A percentile compares a stretch with the other conserved stretches of the same genome.
phyloP scores from a whole-genome alignment of 2,797 vertebrate species.

The Naso thynnoides region DNA sequence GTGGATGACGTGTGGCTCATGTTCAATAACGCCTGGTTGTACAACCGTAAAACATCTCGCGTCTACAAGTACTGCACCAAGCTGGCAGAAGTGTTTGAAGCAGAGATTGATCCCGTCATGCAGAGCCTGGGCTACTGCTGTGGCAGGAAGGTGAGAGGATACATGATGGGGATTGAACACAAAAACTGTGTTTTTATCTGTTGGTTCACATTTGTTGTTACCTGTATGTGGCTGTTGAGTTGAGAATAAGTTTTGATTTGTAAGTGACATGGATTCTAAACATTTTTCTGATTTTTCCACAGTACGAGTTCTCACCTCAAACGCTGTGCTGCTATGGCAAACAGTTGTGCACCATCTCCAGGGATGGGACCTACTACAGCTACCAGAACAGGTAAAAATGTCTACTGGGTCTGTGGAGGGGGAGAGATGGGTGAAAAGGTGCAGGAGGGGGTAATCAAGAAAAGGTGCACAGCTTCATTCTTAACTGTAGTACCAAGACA shows the following conservation, averaged over 20 bases:
- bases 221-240: not conserved
- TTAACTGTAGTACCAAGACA: not conserved
- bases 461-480: not conserved
- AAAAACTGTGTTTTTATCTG: not conserved
- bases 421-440: not conserved
- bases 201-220: not conserved
- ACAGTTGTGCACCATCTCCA: constrained; percentile 97
- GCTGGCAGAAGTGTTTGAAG: constrained; percentile 97
- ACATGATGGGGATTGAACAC: not conserved
- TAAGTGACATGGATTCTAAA: constrained; percentile 15
- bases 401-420: not conserved
- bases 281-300: constrained; percentile 75
- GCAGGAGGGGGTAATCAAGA: not conserved
- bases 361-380: constrained; percentile 98
- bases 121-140: constrained; percentile 97
- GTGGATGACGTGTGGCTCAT: constrained; percentile 99
- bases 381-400: constrained; percentile 97
- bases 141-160: constrained; percentile 91
- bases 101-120: constrained; percentile 98
- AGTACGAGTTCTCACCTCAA: constrained; percentile 99
- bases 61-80: constrained; percentile 99
- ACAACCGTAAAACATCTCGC: constrained; percentile 98
- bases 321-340: constrained; percentile 99
- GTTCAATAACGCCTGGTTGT: constrained; percentile 99
- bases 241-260: not conserved